Conservation (phyloP, 2,888 invertebrate genomes). For the Syrista parreyssii region DNA sequence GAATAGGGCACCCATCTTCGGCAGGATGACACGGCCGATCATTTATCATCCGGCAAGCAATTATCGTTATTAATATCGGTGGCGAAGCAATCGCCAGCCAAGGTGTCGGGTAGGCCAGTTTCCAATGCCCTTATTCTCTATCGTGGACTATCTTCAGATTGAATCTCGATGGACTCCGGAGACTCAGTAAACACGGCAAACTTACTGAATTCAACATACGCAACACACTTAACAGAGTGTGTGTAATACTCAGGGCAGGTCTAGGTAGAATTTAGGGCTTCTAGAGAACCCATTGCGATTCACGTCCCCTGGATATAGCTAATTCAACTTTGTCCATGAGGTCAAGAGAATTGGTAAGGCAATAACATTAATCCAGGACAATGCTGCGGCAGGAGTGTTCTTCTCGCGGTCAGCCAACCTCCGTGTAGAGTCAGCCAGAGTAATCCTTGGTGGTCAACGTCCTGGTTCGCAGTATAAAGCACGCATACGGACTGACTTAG, state of each 20-base stretch:
- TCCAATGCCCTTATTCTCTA: background rate
- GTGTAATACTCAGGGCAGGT: no score
- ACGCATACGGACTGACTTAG: conserved; percentile 36
- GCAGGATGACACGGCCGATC: conserved; percentile 41
- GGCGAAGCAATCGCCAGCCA: conserved; percentile 22
- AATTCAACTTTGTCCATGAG: conserved; percentile 42
- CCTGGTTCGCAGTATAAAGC: conserved; percentile 46
- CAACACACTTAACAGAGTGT: no score
- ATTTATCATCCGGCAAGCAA: conserved; percentile 51
- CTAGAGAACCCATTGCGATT: no score
- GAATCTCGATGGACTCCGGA: no score
- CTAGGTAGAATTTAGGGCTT: no score
- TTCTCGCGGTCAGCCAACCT: conserved; percentile 46
- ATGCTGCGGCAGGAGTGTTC: conserved; percentile 35
- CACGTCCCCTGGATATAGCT: conserved; percentile 28
- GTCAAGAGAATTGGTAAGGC: conserved; percentile 52
- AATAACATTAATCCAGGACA: conserved; percentile 62
- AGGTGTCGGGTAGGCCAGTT: background rate
- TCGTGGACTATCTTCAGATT: no score
- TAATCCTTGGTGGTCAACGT: conserved; percentile 61
- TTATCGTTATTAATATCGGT: conserved; percentile 59
- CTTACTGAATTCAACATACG: no score
- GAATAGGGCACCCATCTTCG: conserved; percentile 27
- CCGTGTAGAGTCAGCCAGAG: conserved; percentile 43
- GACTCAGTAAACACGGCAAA: no score